Evolutionary conservation across 1,140 invertebrate genomes (phyloP).

Genomic region (Coptotermes formosanus): DNA sequence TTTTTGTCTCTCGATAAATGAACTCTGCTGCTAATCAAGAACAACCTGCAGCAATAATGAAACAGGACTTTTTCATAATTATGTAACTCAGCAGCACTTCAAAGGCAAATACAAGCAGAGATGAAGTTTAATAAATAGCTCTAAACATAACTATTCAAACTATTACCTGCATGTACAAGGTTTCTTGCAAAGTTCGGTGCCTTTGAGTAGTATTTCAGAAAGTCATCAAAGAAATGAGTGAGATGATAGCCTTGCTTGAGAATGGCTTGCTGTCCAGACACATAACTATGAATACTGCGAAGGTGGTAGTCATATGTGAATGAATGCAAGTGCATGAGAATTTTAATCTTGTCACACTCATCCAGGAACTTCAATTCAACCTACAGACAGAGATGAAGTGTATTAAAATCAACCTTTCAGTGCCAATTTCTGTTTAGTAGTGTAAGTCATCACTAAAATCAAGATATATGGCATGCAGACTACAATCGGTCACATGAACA

Average conservation of each 20-base stretch:
- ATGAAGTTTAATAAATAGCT: too few species aligned
- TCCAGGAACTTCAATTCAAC: conserved; percentile 71
- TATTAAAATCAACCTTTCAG: too few species aligned
- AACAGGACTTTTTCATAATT: too few species aligned
- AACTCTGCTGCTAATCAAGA: too few species aligned
- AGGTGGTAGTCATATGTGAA: conserved; percentile 88
- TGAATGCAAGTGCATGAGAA: conserved; percentile 78
- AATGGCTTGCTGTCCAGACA: conserved; percentile 60
- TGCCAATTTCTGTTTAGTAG: too few species aligned
- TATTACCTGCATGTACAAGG: conserved; percentile 66
- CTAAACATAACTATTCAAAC: conserved; percentile 21
- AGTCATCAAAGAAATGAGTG: conserved; percentile 77
- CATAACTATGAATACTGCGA: conserved; percentile 68
- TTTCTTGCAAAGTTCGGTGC: conserved; percentile 81
- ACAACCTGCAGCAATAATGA: too few species aligned
- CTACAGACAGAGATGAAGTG: conserved; percentile 48
- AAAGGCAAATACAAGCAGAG: too few species aligned
- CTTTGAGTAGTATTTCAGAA: conserved; percentile 80
- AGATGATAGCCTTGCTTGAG: conserved; percentile 72
- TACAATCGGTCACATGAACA: too few species aligned
- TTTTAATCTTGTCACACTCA: conserved; percentile 74
- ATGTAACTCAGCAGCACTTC: too few species aligned
- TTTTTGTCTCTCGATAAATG: too few species aligned
- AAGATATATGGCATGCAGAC: too few species aligned
- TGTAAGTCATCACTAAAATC: too few species aligned